A percentile compares a stretch with the other conserved stretches of the same genome.
Conservation (phyloP, 2,797 vertebrate species). For the Urophycis tenuis region DNA sequence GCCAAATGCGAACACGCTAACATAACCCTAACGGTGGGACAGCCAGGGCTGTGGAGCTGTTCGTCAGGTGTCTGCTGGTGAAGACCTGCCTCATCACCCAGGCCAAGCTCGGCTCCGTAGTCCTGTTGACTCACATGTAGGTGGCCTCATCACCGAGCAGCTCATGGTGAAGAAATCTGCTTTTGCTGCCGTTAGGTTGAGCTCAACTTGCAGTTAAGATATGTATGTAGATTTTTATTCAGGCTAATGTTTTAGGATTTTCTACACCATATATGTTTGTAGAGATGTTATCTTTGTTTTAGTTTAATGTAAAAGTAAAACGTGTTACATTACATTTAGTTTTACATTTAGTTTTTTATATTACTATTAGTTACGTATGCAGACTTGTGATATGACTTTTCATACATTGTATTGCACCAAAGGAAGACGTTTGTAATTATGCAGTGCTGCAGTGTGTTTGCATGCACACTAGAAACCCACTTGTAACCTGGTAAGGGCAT, state of each 20-base stretch:
- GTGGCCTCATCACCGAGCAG: constrained; percentile 21
- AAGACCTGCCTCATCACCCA: constrained; percentile 64
- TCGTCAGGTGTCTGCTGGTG: constrained; percentile 66
- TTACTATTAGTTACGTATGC: neutral
- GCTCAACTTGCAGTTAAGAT: too few relatives aligned
- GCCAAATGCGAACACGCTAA: neutral
- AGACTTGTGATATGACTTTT: neutral
- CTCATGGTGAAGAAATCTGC: too few relatives aligned
- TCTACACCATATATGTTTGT: neutral
- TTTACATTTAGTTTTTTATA: too few relatives aligned
- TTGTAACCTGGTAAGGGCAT: too few relatives aligned
- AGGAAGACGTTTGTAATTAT: too few relatives aligned
- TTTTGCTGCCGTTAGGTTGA: too few relatives aligned
- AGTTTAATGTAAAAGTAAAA: neutral
- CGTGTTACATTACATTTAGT: too few relatives aligned
- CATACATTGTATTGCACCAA: too few relatives aligned
- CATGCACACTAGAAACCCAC: too few relatives aligned
- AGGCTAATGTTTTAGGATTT: constrained; percentile 7
- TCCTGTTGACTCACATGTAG: constrained; percentile 71
- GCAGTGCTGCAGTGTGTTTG: too few relatives aligned
- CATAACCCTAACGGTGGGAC: constrained; percentile 42
- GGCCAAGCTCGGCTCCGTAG: constrained; percentile 59
- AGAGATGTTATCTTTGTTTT: neutral
- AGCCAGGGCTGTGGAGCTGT: constrained; percentile 72
- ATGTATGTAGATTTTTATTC: too few relatives aligned